Conservation (phyloP, 2,113 vertebrate species). For the Heterotis niloticus region DNA sequence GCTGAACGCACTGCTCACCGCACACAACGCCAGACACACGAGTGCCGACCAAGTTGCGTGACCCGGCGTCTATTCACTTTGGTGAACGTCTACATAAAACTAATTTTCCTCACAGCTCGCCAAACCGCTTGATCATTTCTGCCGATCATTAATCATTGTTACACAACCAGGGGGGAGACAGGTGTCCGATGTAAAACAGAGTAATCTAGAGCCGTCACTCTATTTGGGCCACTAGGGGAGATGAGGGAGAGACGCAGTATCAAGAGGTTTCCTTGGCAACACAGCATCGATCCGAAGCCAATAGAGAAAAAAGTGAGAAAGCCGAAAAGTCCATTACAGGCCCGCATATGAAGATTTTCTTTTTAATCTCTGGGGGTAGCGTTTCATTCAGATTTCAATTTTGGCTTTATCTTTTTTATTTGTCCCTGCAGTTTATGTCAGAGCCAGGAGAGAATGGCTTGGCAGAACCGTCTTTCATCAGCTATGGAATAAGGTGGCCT, state of each 20-base stretch:
- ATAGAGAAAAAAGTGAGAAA: background rate
- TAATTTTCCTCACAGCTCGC: background rate
- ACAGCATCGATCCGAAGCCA: background rate
- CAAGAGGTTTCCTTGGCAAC: constrained; percentile 9
- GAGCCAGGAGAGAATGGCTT: background rate
- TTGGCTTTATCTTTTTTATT: background rate
- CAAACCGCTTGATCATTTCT: constrained; percentile 11
- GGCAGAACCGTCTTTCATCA: background rate
- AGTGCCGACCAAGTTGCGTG: background rate
- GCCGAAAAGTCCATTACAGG: background rate
- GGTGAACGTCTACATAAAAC: constrained; percentile 4
- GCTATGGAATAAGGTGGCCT: background rate
- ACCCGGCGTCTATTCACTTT: background rate
- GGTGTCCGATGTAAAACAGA: background rate
- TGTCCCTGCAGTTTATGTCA: background rate
- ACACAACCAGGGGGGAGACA: background rate
- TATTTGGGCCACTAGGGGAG: background rate
- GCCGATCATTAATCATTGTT: constrained; percentile 12
- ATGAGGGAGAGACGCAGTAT: background rate
- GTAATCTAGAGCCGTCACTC: background rate
- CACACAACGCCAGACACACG: background rate
- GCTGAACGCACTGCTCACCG: background rate
- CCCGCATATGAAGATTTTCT: background rate
- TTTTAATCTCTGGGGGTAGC: background rate
- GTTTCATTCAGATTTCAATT: background rate